Conservation (phyloP, 2,797 vertebrate species). For the Hydrocynus forskahlii region DNA sequence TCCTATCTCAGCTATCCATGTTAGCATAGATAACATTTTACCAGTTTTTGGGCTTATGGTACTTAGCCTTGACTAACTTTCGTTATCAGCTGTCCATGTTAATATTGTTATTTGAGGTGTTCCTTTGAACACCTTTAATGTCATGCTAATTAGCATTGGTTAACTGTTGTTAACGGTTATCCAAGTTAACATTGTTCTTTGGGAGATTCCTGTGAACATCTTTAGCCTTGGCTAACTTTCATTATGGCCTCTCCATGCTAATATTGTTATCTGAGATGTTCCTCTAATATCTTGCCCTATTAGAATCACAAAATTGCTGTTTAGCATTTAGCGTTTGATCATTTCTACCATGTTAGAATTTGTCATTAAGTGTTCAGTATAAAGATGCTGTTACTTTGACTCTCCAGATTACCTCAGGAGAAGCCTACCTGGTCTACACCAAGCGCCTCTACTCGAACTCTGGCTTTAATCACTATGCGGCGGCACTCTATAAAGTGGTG, state of each 20-base stretch:
- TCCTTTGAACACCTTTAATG: not conserved
- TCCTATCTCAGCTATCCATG: not conserved
- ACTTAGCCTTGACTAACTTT: not conserved
- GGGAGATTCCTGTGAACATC: too few species aligned
- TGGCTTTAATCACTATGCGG: slow-evolving; percentile 90
- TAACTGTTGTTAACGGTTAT: too few species aligned
- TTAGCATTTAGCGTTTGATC: too few species aligned
- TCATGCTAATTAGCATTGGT: not conserved
- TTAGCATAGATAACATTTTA: too few species aligned
- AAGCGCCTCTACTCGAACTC: slow-evolving; percentile 88
- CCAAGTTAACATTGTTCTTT: too few species aligned
- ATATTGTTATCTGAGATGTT: too few species aligned
- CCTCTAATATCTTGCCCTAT: too few species aligned
- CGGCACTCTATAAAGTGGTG: slow-evolving; percentile 92
- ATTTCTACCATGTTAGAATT: not conserved
- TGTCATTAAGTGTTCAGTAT: not conserved
- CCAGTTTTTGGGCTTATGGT: not conserved
- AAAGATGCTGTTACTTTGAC: not conserved
- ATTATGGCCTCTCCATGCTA: too few species aligned
- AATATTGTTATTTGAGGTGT: not conserved
- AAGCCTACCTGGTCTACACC: slow-evolving; percentile 89
- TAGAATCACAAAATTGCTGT: too few species aligned
- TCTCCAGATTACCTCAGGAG: slow-evolving; percentile 77
- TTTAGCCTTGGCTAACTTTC: too few species aligned
- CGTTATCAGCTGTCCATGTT: not conserved